Conservation (phyloP, 2,113 vertebrate species). For the Climacteris rufus region DNA sequence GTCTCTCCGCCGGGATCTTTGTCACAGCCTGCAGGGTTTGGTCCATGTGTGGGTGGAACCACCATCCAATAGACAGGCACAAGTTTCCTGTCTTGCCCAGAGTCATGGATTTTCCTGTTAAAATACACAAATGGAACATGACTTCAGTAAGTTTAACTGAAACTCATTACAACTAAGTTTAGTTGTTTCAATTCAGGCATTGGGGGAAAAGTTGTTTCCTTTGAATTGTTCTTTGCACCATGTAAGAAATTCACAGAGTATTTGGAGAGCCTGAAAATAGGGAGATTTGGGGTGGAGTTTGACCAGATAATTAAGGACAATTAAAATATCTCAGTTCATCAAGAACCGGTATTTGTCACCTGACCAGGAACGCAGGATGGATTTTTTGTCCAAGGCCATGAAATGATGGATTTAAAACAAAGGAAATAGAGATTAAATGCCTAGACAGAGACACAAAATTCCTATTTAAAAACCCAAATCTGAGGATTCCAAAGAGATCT, state of each 20-base stretch:
- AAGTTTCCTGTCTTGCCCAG: slow-evolving; percentile 25
- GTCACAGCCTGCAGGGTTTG: not conserved
- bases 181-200: not conserved
- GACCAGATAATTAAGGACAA: too few species aligned
- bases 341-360: not conserved
- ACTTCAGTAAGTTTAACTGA: not conserved
- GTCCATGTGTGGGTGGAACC: not conserved
- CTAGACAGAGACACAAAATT: not conserved
- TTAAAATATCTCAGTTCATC: not conserved
- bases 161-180: not conserved
- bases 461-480: not conserved
- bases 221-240: not conserved
- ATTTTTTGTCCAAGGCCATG: not conserved
- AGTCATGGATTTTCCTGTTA: slow-evolving; percentile 64
- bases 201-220: not conserved
- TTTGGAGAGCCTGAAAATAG: not conserved
- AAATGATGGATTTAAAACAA: not conserved
- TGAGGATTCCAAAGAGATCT: not conserved
- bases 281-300: not conserved
- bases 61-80: slow-evolving; percentile 50
- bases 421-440: not conserved
- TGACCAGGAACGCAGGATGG: not conserved
- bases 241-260: not conserved
- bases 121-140: not conserved
- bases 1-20: not conserved